These are phyloP conservation scores for Ispidina lecontei DNA, from an alignment of 2,797 vertebrate species.

Conservation along the genomic window DNA sequence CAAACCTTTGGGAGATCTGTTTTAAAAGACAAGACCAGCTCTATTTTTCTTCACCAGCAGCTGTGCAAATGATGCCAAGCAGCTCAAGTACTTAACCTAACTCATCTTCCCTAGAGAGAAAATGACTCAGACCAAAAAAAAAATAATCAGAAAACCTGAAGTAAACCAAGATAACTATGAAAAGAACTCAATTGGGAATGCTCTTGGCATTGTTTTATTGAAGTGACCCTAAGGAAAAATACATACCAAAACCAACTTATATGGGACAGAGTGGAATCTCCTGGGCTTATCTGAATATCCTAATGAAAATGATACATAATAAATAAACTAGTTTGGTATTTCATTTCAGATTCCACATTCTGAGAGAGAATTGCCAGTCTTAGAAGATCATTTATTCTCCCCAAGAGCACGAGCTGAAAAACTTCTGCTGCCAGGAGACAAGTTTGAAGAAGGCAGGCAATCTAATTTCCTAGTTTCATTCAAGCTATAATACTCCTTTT, in stretches of 20 bases:
- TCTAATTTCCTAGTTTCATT: background rate
- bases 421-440: background rate
- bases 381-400: background rate
- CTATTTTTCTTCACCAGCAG: background rate
- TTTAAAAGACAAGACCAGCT: background rate
- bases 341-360: background rate
- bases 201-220: background rate
- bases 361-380: background rate
- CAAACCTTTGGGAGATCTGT: background rate
- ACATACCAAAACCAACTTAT: background rate
- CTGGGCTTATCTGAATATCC: background rate
- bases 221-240: background rate
- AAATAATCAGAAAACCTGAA: background rate
- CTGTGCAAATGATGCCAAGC: background rate
- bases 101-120: background rate
- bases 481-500: background rate
- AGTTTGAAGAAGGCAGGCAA: background rate
- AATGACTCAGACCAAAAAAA: background rate
- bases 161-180: background rate
- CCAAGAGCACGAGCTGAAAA: background rate
- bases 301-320: background rate
- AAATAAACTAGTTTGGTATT: background rate
- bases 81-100: background rate
- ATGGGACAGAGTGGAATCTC: background rate
- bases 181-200: background rate